Conservation (phyloP, 2,888 invertebrate species). For the Tubulanus polymorphus region DNA sequence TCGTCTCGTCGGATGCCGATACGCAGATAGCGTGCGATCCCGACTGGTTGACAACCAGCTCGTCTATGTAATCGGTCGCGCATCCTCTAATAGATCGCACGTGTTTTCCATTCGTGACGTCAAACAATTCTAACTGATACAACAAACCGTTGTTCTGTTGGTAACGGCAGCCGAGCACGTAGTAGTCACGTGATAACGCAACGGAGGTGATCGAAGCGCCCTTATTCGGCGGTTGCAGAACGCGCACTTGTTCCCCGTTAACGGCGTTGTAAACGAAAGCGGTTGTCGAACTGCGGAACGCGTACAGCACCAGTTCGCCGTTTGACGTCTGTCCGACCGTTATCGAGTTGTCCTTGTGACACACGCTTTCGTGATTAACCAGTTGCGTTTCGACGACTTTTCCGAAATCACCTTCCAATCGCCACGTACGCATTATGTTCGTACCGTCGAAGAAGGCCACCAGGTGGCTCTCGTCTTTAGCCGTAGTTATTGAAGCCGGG, state of each 20-base stretch:
- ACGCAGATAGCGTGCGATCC: slow-evolving; percentile 46
- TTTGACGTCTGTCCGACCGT: slow-evolving; percentile 31
- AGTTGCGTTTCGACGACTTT: slow-evolving; percentile 20
- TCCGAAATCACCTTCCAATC: slow-evolving; percentile 18
- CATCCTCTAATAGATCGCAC: slow-evolving; percentile 45
- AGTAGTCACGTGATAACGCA: slow-evolving; percentile 43
- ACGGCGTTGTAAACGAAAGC: slow-evolving; percentile 39
- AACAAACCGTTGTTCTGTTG: slow-evolving; percentile 42
- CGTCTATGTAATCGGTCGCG: slow-evolving; percentile 32
- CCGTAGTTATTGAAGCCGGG: slow-evolving; percentile 37
- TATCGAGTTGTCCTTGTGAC: slow-evolving; percentile 40
- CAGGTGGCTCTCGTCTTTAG: slow-evolving; percentile 34
- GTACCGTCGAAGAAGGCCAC: slow-evolving; percentile 44
- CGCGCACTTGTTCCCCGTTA: slow-evolving; percentile 34
- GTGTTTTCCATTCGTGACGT: slow-evolving; percentile 35
- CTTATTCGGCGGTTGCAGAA: slow-evolving; percentile 28
- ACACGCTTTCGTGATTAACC: slow-evolving; percentile 25
- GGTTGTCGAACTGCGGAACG: slow-evolving; percentile 33
- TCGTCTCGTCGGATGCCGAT: slow-evolving; percentile 31
- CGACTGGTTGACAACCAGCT: slow-evolving; percentile 35
- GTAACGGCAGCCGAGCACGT: slow-evolving; percentile 39
- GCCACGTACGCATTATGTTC: slow-evolving; percentile 38
- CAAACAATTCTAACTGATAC: slow-evolving; percentile 43
- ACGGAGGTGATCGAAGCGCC: slow-evolving; percentile 33
- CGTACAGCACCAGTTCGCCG: slow-evolving; percentile 40